Conservation (phyloP, 2,797 vertebrate genomes). For the Tragelaphus eurycerus region DNA sequence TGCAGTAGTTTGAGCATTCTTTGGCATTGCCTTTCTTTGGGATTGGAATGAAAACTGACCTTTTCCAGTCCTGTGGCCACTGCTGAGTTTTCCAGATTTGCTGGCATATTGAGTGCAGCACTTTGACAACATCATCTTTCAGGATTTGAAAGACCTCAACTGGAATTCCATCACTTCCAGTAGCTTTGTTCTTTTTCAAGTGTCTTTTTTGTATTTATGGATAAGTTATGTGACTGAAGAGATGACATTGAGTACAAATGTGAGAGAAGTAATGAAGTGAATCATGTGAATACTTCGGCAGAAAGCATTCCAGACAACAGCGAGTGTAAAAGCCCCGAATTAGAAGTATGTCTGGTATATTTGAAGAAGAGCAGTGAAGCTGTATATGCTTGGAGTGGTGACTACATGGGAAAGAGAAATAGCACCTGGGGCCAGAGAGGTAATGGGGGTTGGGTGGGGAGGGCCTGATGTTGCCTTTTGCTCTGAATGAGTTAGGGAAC, state of each 20-base stretch:
- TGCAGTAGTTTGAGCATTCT: no score
- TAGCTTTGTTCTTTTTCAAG: not conserved
- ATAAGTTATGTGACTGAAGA: not conserved
- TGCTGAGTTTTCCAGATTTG: no score
- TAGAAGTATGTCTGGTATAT: not conserved
- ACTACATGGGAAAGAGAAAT: not conserved
- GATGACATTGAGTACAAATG: not conserved
- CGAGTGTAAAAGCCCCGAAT: not conserved
- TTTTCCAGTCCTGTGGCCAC: no score
- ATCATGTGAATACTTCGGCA: not conserved
- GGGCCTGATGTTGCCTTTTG: not conserved
- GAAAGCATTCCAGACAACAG: not conserved
- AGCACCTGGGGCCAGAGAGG: not conserved
- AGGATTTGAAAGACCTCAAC: no score
- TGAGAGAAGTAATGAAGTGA: not conserved
- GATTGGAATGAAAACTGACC: no score
- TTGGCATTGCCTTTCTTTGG: no score
- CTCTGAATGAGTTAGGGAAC: not conserved
- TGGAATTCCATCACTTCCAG: no score
- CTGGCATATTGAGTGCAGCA: no score
- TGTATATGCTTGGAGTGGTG: not conserved
- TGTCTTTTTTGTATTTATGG: not conserved
- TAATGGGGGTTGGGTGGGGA: not conserved
- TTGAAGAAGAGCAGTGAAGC: not conserved
- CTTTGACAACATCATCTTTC: no score